phyloP scores from a whole-genome alignment of 2,888 invertebrate genomes.

The Amaurobius ferox region DNA sequence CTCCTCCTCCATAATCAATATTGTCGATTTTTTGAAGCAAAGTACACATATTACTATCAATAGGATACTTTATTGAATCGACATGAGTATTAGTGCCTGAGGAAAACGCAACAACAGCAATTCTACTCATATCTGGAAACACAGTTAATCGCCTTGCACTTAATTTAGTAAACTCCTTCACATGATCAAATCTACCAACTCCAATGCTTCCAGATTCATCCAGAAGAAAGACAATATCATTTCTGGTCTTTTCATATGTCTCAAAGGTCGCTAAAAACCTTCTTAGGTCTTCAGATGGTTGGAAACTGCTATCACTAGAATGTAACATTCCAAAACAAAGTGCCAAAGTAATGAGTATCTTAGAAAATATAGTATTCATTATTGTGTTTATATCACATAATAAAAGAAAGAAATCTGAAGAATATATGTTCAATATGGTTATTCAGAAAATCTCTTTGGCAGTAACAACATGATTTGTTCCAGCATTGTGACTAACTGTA shows the following conservation, averaged over 20 bases:
- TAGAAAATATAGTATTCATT: too few relatives aligned
- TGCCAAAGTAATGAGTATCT: too few relatives aligned
- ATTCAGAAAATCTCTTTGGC: too few relatives aligned
- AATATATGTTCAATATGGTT: too few relatives aligned
- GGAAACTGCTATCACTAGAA: too few relatives aligned
- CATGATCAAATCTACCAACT: constrained; percentile 15
- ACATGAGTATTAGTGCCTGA: background rate
- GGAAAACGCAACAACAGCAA: constrained; percentile 46
- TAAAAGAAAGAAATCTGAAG: too few relatives aligned
- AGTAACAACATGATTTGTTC: too few relatives aligned
- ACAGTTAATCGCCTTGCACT: constrained; percentile 27
- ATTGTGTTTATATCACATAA: too few relatives aligned
- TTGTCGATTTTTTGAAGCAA: constrained; percentile 22
- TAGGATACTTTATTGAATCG: constrained; percentile 31
- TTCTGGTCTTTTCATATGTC: constrained; percentile 9
- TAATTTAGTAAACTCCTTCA: constrained; percentile 47
- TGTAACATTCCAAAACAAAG: too few relatives aligned
- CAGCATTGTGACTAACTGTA: too few relatives aligned
- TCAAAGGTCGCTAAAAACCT: constrained; percentile 38
- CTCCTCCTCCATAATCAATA: constrained; percentile 20
- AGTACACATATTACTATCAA: constrained; percentile 58
- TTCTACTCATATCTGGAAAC: constrained; percentile 22
- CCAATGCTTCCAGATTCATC: constrained; percentile 68
- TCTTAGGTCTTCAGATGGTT: too few relatives aligned
- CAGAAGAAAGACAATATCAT: constrained; percentile 54